Percentiles rank a stretch among this genome's conserved stretches.
Evolutionary conservation across 2,113 vertebrate genomes (phyloP).

Genomic region (Pedionomus torquatus): DNA sequence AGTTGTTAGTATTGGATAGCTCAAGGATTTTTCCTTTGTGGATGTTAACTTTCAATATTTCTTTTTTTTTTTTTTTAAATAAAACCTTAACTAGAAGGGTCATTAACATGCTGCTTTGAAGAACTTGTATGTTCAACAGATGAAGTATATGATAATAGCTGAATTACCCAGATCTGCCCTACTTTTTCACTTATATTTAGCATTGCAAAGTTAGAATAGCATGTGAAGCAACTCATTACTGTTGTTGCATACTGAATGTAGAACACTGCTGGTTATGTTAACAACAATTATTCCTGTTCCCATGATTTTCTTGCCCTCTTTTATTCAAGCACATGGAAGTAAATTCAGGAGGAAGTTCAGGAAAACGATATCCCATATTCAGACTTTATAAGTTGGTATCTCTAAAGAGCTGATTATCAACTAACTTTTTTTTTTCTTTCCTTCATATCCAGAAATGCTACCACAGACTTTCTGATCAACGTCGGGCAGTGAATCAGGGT

Average conservation of each 20-base stretch:
- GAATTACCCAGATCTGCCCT: neutral
- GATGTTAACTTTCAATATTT: neutral
- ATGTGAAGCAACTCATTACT: neutral
- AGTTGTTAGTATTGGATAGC: neutral
- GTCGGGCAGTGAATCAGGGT: constrained; percentile 77
- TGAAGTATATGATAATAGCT: neutral
- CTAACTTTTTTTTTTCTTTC: neutral
- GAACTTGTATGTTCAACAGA: neutral
- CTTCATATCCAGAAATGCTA: constrained; percentile 63
- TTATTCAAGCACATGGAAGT: neutral
- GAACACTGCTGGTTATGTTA: neutral
- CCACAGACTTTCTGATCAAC: constrained; percentile 83
- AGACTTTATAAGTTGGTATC: neutral
- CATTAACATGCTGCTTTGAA: neutral
- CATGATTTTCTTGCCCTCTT: neutral
- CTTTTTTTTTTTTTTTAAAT: neutral
- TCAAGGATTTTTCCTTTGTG: neutral
- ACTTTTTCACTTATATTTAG: neutral
- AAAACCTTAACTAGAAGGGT: neutral
- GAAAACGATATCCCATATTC: neutral
- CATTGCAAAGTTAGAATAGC: neutral
- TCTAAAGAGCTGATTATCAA: neutral
- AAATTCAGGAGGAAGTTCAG: neutral
- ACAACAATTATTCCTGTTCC: neutral
- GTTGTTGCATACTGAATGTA: neutral